A percentile compares a stretch with the other conserved stretches of the same genome.
These are phyloP conservation scores for Phocides pigmalion DNA, from an alignment of 1,140 invertebrate species.

Conservation along the genomic window DNA sequence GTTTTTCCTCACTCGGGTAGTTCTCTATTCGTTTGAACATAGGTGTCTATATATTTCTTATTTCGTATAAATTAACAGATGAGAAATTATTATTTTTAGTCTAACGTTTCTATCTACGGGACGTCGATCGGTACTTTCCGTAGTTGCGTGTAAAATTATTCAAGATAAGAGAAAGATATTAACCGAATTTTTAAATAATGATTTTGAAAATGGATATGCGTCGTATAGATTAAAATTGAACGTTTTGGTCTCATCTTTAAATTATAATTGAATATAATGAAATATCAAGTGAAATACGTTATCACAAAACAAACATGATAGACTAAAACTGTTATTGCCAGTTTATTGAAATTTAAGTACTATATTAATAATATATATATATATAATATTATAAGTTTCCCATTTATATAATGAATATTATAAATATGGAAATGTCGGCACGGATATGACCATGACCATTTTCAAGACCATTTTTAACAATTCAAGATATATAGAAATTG, in stretches of 20 bases:
- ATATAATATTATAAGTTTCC: no score
- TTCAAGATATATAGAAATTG: conserved; percentile 59
- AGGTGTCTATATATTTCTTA: conserved; percentile 1
- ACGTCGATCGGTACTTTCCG: conserved; percentile 3
- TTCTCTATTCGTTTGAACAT: conserved; percentile 22
- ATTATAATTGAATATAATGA: no score
- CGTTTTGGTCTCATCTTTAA: background rate
- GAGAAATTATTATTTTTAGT: conserved; percentile 15
- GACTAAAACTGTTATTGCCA: no score
- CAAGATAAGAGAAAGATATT: conserved; percentile 45
- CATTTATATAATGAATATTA: no score
- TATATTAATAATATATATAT: no score
- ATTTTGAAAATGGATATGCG: conserved; percentile 20
- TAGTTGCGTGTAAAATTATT: conserved; percentile 61
- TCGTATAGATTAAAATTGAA: background rate
- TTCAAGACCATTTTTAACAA: conserved; percentile 24
- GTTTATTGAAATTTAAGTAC: no score
- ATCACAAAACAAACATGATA: no score
- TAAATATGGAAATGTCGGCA: no score
- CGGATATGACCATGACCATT: no score
- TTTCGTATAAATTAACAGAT: conserved; percentile 1
- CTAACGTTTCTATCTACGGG: conserved; percentile 4
- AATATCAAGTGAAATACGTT: no score
- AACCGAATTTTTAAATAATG: conserved; percentile 18
- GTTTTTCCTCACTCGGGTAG: conserved; percentile 12